Evolutionary conservation across 2,113 vertebrate species (phyloP).

Genomic region (Hemiprocne comata): DNA sequence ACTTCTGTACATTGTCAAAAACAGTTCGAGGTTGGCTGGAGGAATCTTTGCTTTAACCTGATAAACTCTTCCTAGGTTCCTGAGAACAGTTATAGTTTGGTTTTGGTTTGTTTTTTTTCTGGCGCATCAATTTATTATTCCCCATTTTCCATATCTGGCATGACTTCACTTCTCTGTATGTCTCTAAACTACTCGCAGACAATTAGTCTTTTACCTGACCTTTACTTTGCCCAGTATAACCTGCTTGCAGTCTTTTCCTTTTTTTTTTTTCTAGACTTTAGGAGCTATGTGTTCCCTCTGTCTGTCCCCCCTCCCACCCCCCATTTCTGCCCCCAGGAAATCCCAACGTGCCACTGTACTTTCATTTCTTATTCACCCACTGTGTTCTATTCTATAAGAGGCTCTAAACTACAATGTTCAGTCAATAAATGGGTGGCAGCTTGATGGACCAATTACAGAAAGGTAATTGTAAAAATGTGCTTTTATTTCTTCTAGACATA

Average conservation of each 20-base stretch:
- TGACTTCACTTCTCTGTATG: neutral
- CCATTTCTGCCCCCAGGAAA: neutral
- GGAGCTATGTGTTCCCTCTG: neutral
- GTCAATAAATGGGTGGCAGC: constrained; percentile 59
- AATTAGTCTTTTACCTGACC: neutral
- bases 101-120: neutral
- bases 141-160: neutral
- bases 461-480: neutral
- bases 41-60: neutral
- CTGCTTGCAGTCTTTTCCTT: neutral
- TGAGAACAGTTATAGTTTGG: neutral
- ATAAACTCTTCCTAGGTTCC: neutral
- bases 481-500: constrained; percentile 29
- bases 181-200: neutral
- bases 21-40: neutral
- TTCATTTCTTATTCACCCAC: constrained; percentile 16
- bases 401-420: neutral
- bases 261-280: neutral
- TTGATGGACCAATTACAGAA: constrained; percentile 31
- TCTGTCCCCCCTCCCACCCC: too few species aligned
- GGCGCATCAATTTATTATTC: neutral
- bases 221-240: neutral
- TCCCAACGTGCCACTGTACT: neutral
- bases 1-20: neutral
- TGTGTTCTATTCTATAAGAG: constrained; percentile 37